Conservation (phyloP, 2,113 vertebrate genomes). For the Xenopus tropicalis region UCB_Xtro_10.0 CM004443.2:202257501-202258000, state of each 20-base stretch:
- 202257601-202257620: constrained; percentile 10
- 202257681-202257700: constrained; percentile 34
- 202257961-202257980: too few species aligned
- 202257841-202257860: neutral
- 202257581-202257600: constrained; percentile 31
- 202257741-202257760: constrained; percentile 27
- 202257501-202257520: too few species aligned
- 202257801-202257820: neutral
- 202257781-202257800: constrained; percentile 6
- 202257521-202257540: constrained; percentile 1
- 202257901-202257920: constrained; percentile 2
- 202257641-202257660: constrained; percentile 19
- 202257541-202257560: neutral
- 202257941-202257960: too few species aligned
- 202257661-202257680: constrained; percentile 39
- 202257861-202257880: neutral
- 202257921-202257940: neutral
- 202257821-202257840: neutral
- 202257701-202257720: constrained; percentile 31
- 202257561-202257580: constrained; percentile 12
- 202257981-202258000: too few species aligned
- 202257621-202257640: constrained; percentile 19
- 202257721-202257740: constrained; percentile 27
- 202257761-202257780: constrained; percentile 14
- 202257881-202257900: constrained; percentile 3